Percentiles rank a stretch among this genome's conserved stretches.
Conservation (phyloP, 35 echinoderm and acorn worm genomes). For the Acanthaster planci region DNA sequence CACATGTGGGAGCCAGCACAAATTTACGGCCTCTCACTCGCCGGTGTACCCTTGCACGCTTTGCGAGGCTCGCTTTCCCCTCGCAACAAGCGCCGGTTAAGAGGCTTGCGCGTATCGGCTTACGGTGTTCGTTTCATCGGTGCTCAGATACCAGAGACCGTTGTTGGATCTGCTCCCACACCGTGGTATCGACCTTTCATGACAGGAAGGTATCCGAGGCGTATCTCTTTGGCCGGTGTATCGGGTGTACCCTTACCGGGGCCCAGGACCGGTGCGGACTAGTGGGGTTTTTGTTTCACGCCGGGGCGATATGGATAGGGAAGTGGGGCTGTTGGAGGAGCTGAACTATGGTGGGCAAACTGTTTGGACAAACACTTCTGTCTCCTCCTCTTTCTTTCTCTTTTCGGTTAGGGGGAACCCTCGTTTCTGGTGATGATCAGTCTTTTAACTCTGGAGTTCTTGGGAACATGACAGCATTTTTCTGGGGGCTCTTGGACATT, state of each 20-base stretch:
- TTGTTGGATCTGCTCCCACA: conserved; percentile 14
- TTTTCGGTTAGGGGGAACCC: no score
- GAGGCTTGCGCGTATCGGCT: conserved; percentile 18
- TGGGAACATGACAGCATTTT: no score
- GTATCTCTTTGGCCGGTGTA: conserved; percentile 26
- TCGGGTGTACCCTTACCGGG: conserved; percentile 22
- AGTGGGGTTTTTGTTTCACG: conserved; percentile 24
- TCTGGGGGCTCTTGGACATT: no score
- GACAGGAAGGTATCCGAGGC: conserved; percentile 29
- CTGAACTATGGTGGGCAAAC: conserved; percentile 25
- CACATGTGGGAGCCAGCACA: conserved; percentile 29
- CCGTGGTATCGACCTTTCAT: conserved; percentile 23
- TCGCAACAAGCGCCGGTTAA: conserved; percentile 29
- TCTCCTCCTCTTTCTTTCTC: no score
- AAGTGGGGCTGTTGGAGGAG: neutral
- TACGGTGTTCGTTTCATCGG: conserved; percentile 30
- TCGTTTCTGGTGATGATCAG: no score
- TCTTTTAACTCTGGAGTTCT: no score
- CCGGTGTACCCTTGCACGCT: conserved; percentile 26
- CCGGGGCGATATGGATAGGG: conserved; percentile 21
- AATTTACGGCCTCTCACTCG: conserved; percentile 28
- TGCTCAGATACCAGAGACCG: conserved; percentile 23
- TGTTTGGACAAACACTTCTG: conserved; percentile 26
- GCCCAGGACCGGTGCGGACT: neutral
- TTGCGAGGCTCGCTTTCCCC: conserved; percentile 4